A percentile compares a stretch with the other conserved stretches of the same genome.
Evolutionary conservation across 30 jellyfish, hydroid and myxozoan species (phyloP).

Genomic region (Calvadosia cruxmelitensis): DNA sequence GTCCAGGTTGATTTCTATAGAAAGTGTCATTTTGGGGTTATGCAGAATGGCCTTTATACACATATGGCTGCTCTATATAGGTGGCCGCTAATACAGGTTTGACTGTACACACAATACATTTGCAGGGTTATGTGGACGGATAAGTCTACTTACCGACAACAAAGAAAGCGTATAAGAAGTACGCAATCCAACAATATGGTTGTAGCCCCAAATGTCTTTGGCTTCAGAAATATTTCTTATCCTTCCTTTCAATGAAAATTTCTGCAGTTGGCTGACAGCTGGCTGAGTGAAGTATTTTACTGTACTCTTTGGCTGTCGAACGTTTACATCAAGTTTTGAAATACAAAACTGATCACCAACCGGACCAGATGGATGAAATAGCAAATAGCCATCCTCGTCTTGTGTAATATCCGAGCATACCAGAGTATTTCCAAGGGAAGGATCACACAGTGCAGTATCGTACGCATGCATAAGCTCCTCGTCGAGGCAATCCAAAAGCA

Average conservation of each 20-base stretch:
- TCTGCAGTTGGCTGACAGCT: neutral
- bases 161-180: neutral
- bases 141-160: neutral
- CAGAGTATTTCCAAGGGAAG: constrained; percentile 38
- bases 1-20: no score
- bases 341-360: neutral
- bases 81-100: no score
- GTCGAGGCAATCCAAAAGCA: constrained; percentile 28
- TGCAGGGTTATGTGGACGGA: no score
- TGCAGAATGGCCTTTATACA: no score
- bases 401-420: constrained; percentile 1
- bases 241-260: neutral
- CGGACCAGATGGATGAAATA: neutral
- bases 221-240: neutral
- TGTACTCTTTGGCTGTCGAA: no score
- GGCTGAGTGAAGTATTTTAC: neutral
- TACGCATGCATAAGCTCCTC: constrained; percentile 31
- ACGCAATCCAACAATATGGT: neutral
- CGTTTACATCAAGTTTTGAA: neutral
- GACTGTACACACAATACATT: no score
- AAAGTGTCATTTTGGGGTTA: no score
- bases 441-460: constrained; percentile 21
- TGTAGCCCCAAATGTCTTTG: neutral
- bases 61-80: no score
- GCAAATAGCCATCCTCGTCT: neutral